Evolutionary conservation across 2,888 invertebrate genomes (phyloP).

Genomic region (Tuberolachnus salignus): DNA sequence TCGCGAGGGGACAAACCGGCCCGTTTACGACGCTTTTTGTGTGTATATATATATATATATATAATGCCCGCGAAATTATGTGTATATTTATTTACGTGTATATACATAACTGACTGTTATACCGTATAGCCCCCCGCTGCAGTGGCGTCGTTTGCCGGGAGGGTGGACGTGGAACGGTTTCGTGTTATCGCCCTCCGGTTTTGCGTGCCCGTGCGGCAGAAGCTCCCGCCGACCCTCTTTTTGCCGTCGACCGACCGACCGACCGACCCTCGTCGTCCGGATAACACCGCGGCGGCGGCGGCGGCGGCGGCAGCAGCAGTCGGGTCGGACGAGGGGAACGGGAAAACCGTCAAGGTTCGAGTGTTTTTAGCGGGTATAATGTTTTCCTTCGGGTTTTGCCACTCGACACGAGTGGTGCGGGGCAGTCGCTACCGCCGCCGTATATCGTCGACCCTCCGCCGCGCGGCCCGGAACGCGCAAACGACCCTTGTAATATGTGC

Average conservation of each 20-base stretch:
- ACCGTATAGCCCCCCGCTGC: too few relatives aligned
- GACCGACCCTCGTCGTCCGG: background rate
- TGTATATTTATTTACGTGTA: background rate
- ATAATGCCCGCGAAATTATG: slow-evolving; percentile 21
- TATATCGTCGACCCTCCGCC: background rate
- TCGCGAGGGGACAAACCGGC: slow-evolving; percentile 3
- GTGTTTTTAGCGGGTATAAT: slow-evolving; percentile 54
- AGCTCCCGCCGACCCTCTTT: slow-evolving; percentile 32
- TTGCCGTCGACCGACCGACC: slow-evolving; percentile 8
- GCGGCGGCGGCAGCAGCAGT: background rate
- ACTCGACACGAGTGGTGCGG: slow-evolving; percentile 53
- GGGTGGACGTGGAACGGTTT: slow-evolving; percentile 37
- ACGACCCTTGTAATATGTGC: slow-evolving; percentile 57
- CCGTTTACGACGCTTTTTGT: slow-evolving; percentile 27
- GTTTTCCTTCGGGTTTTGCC: slow-evolving; percentile 54
- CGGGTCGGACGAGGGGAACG: slow-evolving; percentile 4
- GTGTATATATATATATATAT: slow-evolving; percentile 37
- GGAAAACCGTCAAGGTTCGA: slow-evolving; percentile 52
- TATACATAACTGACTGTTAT: background rate
- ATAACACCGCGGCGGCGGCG: background rate
- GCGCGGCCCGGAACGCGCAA: slow-evolving; percentile 23
- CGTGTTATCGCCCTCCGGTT: slow-evolving; percentile 50
- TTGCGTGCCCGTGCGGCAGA: background rate
- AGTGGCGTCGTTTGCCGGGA: slow-evolving; percentile 1
- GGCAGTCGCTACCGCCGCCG: background rate